A percentile compares a stretch with the other conserved stretches of the same genome.
phyloP scores from a whole-genome alignment of 2,113 vertebrate species.

The Aphyosemion australe region DNA sequence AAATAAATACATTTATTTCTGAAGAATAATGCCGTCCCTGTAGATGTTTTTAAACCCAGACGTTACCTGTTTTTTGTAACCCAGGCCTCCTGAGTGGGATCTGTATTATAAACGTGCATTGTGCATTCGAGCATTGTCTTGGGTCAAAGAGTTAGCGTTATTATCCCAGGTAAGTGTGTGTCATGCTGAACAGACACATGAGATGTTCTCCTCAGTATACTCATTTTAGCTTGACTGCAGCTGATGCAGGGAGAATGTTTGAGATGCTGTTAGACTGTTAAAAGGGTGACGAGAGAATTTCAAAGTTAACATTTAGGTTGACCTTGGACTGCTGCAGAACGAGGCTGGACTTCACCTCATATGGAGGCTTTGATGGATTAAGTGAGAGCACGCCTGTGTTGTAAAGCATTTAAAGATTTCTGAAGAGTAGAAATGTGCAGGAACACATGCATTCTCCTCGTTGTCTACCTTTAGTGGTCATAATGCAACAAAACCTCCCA shows the following conservation, averaged over 20 bases:
- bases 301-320: background rate
- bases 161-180: conserved; percentile 10
- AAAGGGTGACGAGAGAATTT: background rate
- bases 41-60: too few species aligned
- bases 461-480: background rate
- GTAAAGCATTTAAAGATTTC: conserved; percentile 8
- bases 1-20: too few species aligned
- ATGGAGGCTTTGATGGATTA: background rate
- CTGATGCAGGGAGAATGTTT: background rate
- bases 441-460: background rate
- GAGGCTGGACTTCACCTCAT: background rate
- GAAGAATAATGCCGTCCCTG: background rate
- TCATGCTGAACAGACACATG: conserved; percentile 1
- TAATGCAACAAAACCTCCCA: background rate
- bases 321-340: background rate
- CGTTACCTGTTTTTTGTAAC: background rate
- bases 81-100: background rate
- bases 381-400: background rate
- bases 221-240: background rate
- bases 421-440: background rate
- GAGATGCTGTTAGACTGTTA: background rate
- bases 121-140: background rate
- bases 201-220: background rate
- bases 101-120: background rate
- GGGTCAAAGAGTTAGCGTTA: background rate